Conservation (phyloP, 2,797 vertebrate species). For the Dryobates pubescens region DNA sequence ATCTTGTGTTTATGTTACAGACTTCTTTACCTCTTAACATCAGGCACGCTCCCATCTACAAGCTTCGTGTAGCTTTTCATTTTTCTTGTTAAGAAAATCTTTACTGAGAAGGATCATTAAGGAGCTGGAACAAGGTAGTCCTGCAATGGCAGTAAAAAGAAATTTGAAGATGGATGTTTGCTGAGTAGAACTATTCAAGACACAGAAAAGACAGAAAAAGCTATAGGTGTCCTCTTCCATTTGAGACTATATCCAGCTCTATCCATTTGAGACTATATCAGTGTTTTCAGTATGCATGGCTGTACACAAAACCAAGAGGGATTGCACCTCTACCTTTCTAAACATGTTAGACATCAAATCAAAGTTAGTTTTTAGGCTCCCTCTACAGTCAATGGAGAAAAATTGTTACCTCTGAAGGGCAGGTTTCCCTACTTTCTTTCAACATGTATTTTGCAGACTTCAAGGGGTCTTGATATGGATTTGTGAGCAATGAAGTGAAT, state of each 20-base stretch:
- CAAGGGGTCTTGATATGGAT: not conserved
- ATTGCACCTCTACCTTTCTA: not conserved
- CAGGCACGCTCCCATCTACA: rapidly evolving
- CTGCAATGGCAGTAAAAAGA: not conserved
- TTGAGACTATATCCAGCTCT: not conserved
- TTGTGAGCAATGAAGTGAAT: not conserved
- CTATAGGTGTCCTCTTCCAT: not conserved
- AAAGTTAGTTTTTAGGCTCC: constrained; percentile 58
- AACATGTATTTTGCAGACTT: not conserved
- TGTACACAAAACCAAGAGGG: not conserved
- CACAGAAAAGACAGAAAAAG: not conserved
- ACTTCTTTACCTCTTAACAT: not conserved
- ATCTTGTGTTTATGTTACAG: not conserved
- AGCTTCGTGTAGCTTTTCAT: not conserved
- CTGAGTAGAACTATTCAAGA: not conserved
- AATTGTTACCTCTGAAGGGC: not conserved
- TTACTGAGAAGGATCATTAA: not conserved
- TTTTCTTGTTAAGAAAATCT: not conserved
- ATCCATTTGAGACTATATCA: not conserved
- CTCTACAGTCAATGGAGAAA: constrained; percentile 56
- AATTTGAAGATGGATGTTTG: not conserved
- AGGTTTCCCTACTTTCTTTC: not conserved
- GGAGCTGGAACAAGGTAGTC: not conserved
- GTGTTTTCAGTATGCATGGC: not conserved
- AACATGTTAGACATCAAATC: not conserved